These are phyloP conservation scores for Nasonia longicornis DNA, from an alignment of 1,140 invertebrate genomes.

Conservation along the genomic window DNA sequence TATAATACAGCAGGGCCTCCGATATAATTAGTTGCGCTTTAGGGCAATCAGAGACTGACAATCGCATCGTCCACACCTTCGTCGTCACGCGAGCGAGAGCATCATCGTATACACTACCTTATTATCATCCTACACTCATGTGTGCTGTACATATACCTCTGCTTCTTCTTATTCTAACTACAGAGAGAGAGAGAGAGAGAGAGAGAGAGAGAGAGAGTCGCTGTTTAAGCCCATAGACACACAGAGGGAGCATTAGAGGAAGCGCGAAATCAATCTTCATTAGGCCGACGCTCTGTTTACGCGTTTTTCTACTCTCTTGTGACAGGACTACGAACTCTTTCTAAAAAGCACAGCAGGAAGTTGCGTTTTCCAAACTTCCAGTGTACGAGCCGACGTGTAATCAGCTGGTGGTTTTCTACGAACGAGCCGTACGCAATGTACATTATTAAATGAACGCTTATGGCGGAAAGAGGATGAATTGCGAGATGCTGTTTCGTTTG, in stretches of 20 bases:
- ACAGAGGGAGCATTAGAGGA: not conserved
- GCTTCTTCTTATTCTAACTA: not conserved
- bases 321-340: not conserved
- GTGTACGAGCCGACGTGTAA: not conserved
- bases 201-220: not conserved
- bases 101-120: not conserved
- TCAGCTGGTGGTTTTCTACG: not conserved
- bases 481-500: not conserved
- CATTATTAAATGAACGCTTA: not conserved
- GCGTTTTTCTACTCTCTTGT: not conserved
- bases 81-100: conserved; percentile 41
- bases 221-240: not conserved
- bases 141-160: not conserved
- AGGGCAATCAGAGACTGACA: conserved; percentile 31
- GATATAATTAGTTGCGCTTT: conserved; percentile 42
- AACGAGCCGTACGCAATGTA: not conserved
- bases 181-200: no score
- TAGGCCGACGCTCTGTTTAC: not conserved
- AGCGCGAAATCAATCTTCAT: conserved; percentile 1
- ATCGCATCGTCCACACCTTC: conserved; percentile 37
- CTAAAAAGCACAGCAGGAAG: not conserved
- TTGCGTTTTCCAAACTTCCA: not conserved
- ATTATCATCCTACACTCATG: not conserved
- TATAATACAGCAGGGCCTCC: not conserved
- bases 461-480: not conserved